Evolutionary conservation across 2,113 vertebrate genomes (phyloP).

Genomic region (Uria aalge): DNA sequence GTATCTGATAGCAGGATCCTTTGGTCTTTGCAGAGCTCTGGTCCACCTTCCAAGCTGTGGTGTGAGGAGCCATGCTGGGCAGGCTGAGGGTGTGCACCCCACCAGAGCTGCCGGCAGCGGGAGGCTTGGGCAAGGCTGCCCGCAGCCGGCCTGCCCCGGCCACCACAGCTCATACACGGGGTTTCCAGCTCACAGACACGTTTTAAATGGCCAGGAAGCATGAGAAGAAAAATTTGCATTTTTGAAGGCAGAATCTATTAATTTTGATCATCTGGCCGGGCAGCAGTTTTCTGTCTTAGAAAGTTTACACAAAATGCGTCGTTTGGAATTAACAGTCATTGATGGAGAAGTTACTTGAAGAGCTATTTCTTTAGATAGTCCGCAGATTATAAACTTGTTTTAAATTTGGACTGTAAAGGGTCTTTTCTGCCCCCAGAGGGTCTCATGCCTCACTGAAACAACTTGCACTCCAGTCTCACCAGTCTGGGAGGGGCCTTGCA

Average conservation of each 20-base stretch:
- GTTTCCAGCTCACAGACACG: not conserved
- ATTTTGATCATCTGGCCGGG: not conserved
- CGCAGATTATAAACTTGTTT: not conserved
- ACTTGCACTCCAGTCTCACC: not conserved
- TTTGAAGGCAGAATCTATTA: not conserved
- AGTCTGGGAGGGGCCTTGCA: not conserved
- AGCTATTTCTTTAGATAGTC: not conserved
- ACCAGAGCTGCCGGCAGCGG: fast-evolving
- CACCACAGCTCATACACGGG: fast-evolving
- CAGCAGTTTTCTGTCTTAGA: not conserved
- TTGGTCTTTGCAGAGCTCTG: not conserved
- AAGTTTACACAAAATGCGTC: not conserved
- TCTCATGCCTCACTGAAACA: not conserved
- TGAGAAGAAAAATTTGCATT: not conserved
- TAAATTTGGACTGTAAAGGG: not conserved
- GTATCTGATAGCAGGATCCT: not conserved
- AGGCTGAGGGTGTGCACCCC: not conserved
- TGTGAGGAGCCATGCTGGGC: not conserved
- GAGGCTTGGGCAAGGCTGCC: not conserved
- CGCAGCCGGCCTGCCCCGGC: fast-evolving
- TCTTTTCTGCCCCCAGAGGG: not conserved
- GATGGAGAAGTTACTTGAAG: not conserved
- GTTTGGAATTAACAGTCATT: not conserved
- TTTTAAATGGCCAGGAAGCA: not conserved
- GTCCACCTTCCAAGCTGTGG: not conserved